Percentiles rank a stretch among this genome's conserved stretches.
These are phyloP conservation scores for Coreoperca whiteheadi DNA, from an alignment of 2,113 vertebrate species.

Conservation along the genomic window DNA sequence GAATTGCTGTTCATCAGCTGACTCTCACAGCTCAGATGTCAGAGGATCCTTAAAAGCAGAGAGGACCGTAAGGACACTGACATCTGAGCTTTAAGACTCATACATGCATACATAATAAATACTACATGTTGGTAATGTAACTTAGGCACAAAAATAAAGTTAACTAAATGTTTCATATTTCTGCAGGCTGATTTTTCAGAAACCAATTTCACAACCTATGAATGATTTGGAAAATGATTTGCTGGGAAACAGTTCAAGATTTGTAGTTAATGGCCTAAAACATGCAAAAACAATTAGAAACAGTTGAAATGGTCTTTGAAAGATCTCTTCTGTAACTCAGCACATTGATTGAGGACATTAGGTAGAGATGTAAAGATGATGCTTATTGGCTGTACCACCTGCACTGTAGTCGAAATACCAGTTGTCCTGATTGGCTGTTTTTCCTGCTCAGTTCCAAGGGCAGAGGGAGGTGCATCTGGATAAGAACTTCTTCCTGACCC, in stretches of 20 bases:
- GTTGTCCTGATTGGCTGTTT: conserved; percentile 27
- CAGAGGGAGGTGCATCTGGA: conserved; percentile 91
- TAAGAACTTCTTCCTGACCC: conserved; percentile 93
- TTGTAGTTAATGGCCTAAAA: background rate
- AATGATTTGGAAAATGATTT: background rate
- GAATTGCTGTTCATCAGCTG: too few species aligned
- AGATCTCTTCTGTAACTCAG: background rate
- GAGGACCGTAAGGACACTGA: too few species aligned
- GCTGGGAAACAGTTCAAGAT: background rate
- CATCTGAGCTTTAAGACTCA: too few species aligned
- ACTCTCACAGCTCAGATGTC: background rate
- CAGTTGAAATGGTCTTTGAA: too few species aligned
- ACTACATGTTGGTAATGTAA: too few species aligned
- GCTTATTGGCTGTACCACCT: background rate
- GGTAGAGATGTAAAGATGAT: background rate
- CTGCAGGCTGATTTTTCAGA: background rate
- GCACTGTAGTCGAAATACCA: fast-evolving
- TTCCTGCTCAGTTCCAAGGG: conserved; percentile 83
- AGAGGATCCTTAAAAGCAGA: background rate
- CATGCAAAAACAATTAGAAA: too few species aligned
- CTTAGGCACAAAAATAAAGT: too few species aligned
- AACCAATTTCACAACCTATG: background rate
- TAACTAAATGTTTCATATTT: background rate
- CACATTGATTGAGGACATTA: background rate
- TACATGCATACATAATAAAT: too few species aligned